These are phyloP conservation scores for Macrotis lagotis DNA, from an alignment of 2,113 vertebrate genomes.

Conservation along the genomic window DNA sequence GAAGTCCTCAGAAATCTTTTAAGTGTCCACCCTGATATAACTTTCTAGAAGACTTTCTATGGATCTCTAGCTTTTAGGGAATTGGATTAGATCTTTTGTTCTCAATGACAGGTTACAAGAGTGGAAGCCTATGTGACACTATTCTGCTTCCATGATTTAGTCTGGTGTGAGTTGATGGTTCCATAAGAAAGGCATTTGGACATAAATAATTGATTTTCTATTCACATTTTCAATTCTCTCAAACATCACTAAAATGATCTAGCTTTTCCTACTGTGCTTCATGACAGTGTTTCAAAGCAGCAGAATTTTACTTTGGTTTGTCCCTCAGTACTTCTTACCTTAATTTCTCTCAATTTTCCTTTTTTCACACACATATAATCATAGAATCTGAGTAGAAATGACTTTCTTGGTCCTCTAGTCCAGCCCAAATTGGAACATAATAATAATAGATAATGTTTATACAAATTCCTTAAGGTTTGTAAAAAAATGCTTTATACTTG, in stretches of 20 bases:
- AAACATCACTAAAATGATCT: background rate
- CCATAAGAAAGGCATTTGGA: conserved; percentile 27
- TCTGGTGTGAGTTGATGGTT: conserved; percentile 49
- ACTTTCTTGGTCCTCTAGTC: background rate
- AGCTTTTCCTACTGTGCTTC: background rate
- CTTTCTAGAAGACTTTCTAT: conserved; percentile 26
- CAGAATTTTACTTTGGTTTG: background rate
- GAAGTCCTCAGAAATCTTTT: conserved; percentile 46
- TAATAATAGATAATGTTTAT: background rate
- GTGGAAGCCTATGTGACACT: background rate
- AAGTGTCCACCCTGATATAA: background rate
- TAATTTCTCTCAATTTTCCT: background rate
- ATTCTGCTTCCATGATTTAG: conserved; percentile 60
- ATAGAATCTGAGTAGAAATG: background rate
- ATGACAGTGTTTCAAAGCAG: background rate
- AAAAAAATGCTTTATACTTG: background rate
- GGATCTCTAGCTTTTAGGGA: conserved; percentile 55
- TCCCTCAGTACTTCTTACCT: background rate
- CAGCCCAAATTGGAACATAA: background rate
- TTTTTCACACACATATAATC: background rate
- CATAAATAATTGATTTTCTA: conserved; percentile 23
- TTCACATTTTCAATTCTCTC: background rate
- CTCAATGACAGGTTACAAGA: background rate
- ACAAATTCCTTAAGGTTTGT: background rate
- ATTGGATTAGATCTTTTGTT: conserved; percentile 1